Evolutionary conservation across 1,140 invertebrate genomes (phyloP).

Genomic region (Hetaerina americana): DNA sequence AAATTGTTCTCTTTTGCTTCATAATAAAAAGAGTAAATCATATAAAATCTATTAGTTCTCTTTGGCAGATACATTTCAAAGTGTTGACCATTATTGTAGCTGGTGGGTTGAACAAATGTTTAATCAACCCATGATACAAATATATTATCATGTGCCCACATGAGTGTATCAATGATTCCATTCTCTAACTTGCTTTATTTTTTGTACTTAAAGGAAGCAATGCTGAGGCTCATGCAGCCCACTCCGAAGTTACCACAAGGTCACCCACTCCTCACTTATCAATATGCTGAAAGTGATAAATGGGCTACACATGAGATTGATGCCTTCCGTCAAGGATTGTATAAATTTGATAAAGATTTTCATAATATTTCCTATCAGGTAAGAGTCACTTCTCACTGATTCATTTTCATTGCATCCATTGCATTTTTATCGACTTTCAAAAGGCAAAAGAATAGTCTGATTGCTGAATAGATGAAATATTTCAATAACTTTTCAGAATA

Average conservation of each 20-base stretch:
- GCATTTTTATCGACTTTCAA: not conserved
- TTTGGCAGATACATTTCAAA: too few species aligned
- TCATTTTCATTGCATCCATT: not conserved
- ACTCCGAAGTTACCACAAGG: slow-evolving; percentile 56
- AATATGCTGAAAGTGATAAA: slow-evolving; percentile 56
- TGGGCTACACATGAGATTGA: slow-evolving; percentile 83
- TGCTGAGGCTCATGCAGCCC: slow-evolving; percentile 66
- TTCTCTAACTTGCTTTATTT: too few species aligned
- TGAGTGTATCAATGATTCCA: too few species aligned
- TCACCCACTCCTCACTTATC: slow-evolving; percentile 57
- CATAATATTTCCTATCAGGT: slow-evolving; percentile 74
- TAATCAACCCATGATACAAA: too few species aligned
- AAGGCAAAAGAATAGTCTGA: not conserved
- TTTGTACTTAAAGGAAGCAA: slow-evolving; percentile 49
- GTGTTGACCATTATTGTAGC: too few species aligned
- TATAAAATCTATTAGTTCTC: too few species aligned
- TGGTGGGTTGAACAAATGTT: too few species aligned
- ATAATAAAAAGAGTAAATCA: too few species aligned
- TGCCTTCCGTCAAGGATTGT: slow-evolving; percentile 71
- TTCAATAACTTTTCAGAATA: too few species aligned
- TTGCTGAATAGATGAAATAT: too few species aligned
- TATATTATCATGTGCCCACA: too few species aligned
- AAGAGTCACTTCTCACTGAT: slow-evolving; percentile 24
- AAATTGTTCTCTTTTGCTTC: too few species aligned
- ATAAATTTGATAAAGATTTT: slow-evolving; percentile 91